These are phyloP conservation scores for Campoplex nolae DNA, from an alignment of 2,888 invertebrate genomes.

Conservation along the genomic window DNA sequence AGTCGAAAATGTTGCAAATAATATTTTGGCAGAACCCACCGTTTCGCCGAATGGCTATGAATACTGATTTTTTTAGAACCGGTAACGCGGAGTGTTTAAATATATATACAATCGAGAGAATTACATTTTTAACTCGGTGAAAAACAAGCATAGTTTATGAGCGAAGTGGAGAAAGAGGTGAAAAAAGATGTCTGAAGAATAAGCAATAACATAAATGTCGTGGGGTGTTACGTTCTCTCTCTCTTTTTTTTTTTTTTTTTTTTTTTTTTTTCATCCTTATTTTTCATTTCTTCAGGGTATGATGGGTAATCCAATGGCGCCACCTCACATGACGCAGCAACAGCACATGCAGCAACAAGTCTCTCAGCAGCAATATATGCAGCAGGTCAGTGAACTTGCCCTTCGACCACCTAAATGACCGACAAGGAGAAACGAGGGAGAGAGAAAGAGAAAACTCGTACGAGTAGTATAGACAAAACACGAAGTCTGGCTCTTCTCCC, in stretches of 20 bases:
- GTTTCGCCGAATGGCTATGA: background rate
- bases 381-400: conserved; percentile 81
- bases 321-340: conserved; percentile 81
- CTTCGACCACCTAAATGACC: conserved; percentile 49
- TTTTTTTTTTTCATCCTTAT: background rate
- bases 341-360: conserved; percentile 83
- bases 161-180: background rate
- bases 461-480: conserved; percentile 38
- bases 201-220: conserved; percentile 54
- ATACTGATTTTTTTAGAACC: background rate
- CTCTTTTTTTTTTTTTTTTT: background rate
- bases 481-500: conserved; percentile 29
- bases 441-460: conserved; percentile 14
- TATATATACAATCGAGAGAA: conserved; percentile 1
- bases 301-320: conserved; percentile 82
- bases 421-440: conserved; percentile 18
- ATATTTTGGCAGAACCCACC: background rate
- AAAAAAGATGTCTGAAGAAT: conserved; percentile 11
- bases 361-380: conserved; percentile 84
- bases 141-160: background rate
- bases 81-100: background rate
- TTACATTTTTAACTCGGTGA: background rate
- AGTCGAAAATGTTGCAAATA: background rate
- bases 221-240: conserved; percentile 10
- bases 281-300: conserved; percentile 74